A percentile compares a stretch with the other conserved stretches of the same genome.
Conservation (phyloP, 2,888 invertebrate species). For the Calliscelio sp. region DNA sequence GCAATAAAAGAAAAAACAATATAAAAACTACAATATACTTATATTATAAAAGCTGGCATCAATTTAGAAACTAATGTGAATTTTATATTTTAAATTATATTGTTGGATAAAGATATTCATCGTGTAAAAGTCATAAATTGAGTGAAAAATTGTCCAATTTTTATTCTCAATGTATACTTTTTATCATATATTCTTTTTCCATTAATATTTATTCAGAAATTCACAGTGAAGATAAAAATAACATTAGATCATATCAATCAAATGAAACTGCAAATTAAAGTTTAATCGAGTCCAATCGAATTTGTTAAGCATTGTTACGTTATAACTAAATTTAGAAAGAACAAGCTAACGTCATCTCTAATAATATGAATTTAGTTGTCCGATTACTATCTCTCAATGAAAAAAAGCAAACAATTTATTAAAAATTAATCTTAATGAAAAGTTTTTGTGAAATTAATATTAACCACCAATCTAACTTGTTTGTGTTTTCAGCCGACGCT, state of each 20-base stretch:
- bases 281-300: constrained; percentile 42
- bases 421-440: background rate
- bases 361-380: background rate
- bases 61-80: too few species aligned
- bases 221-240: background rate
- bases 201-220: background rate
- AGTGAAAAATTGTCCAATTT: too few species aligned
- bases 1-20: too few species aligned
- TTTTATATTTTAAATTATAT: too few species aligned
- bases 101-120: too few species aligned
- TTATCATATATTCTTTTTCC: too few species aligned
- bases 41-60: too few species aligned
- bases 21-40: too few species aligned
- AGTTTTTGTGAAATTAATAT: background rate
- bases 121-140: too few species aligned
- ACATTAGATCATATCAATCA: constrained; percentile 15
- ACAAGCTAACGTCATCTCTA: constrained; percentile 14
- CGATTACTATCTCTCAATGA: background rate
- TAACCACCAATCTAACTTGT: constrained; percentile 9
- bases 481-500: constrained; percentile 55
- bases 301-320: constrained; percentile 17
- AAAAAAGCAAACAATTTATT: background rate
- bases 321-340: constrained; percentile 18
- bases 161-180: too few species aligned
- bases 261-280: constrained; percentile 33